phyloP scores from a whole-genome alignment of 2,888 invertebrate species.

The Timandra comae region DNA sequence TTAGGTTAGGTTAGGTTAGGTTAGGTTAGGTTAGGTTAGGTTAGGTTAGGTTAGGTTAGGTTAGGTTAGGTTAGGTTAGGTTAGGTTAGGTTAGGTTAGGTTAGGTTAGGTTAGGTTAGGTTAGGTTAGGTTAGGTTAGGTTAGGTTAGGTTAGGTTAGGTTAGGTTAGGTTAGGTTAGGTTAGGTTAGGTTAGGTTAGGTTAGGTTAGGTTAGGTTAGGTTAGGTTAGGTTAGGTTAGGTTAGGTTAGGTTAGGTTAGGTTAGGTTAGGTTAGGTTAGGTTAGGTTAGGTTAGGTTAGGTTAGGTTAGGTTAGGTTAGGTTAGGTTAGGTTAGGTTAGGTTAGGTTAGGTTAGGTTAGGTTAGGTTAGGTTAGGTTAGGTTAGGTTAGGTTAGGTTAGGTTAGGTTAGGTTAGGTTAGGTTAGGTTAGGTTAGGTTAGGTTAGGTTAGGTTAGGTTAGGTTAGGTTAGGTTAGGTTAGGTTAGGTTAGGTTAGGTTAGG shows the following conservation, averaged over 20 bases:
- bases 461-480: constrained; percentile 5
- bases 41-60: constrained; percentile 16
- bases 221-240: constrained; percentile 10
- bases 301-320: constrained; percentile 1
- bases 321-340: constrained; percentile 1
- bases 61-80: constrained; percentile 16
- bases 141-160: constrained; percentile 13
- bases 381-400: constrained; percentile 4
- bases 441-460: constrained; percentile 9
- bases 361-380: constrained; percentile 1
- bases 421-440: constrained; percentile 9
- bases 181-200: constrained; percentile 12
- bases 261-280: constrained; percentile 7
- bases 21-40: constrained; percentile 14
- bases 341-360: constrained; percentile 1
- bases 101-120: constrained; percentile 14
- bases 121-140: constrained; percentile 15
- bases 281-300: constrained; percentile 3
- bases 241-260: constrained; percentile 9
- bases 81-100: constrained; percentile 15
- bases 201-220: constrained; percentile 11
- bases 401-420: constrained; percentile 2
- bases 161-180: constrained; percentile 10
- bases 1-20: constrained; percentile 16
- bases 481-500: constrained; percentile 3